These are phyloP conservation scores for Eulemur macaco DNA, from an alignment of 2,113 vertebrate species.

Conservation along the genomic window DNA sequence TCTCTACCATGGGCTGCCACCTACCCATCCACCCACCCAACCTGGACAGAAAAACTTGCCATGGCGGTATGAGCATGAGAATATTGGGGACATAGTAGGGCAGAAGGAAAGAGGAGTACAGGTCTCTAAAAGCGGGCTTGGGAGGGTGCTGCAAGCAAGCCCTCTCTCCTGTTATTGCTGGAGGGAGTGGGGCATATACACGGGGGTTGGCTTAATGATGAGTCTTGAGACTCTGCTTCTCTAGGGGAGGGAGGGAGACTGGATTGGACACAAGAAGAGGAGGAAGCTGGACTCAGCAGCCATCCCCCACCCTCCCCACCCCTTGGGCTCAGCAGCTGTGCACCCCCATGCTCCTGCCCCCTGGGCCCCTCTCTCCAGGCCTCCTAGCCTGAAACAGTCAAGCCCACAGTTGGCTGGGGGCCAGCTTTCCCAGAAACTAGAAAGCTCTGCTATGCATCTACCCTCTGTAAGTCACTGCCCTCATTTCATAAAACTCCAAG, in stretches of 20 bases:
- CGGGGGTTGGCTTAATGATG: not conserved
- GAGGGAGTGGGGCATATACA: fast-evolving
- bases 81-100: not conserved
- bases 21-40: not conserved
- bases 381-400: not conserved
- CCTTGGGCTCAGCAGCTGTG: not conserved
- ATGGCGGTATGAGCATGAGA: not conserved
- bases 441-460: not conserved
- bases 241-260: not conserved
- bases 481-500: not conserved
- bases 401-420: not conserved
- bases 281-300: not conserved
- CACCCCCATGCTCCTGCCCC: not conserved
- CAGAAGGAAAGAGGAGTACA: not conserved
- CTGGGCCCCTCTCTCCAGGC: not conserved
- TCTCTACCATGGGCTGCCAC: not conserved
- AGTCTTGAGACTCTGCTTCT: not conserved
- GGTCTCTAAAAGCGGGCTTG: not conserved
- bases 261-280: not conserved
- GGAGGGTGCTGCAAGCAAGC: too few relatives aligned
- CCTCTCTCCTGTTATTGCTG: not conserved
- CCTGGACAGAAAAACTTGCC: not conserved
- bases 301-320: too few relatives aligned
- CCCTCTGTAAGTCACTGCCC: not conserved
- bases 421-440: not conserved